Evolutionary conservation across 1,140 invertebrate genomes (phyloP), one percentile per base, ranked within the genome.

Genomic region (Idris sp.): DNA sequence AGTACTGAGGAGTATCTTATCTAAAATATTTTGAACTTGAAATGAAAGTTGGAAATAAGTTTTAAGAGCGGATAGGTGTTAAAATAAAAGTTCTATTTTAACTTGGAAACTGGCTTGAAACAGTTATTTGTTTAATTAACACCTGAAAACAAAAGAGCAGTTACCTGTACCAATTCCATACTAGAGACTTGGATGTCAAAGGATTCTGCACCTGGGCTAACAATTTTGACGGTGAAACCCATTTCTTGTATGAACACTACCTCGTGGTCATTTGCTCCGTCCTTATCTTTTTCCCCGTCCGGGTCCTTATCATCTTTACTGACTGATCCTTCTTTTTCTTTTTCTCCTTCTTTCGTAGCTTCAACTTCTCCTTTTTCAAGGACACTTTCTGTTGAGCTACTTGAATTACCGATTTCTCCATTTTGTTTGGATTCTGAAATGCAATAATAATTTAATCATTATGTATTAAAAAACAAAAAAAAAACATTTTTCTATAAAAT

Each of bases 141-240:
- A 33, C 5, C 10, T 8, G 13, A 2, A 41, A 19, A 54, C 9
- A 0, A 38, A 49, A 33, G 6, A n/a, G n/a, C n/a, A n/a, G 9
- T 68, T 81, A 86, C 85, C 78, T 99, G 98, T 0, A 99, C 97
- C 28, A 99, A 88, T 85, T 99, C 98, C 94, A 98, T 97, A 81
- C 96, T 97, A 8, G 96, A 98, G 1, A 99, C 95, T 88, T 98
- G 96, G 80, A 98, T 95, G 81, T 98, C 96, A 84, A 98, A 94
- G 2, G 94, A 90, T 77, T 98, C 96, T 3, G 94, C 89, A 6
- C 95, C 95, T 6, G 96, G 96, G 68, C 94, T 94, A 26, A 93
- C 90, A 73, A 98, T 96, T 88, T 97, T 96, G 0, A 98, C 93
- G 44, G 93, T 96, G 79, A 98, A 97, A 26, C 96, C 96, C 83